These are phyloP conservation scores for Acanthosoma haemorrhoidale DNA, from an alignment of 2,888 invertebrate genomes.

Conservation along the genomic window DNA sequence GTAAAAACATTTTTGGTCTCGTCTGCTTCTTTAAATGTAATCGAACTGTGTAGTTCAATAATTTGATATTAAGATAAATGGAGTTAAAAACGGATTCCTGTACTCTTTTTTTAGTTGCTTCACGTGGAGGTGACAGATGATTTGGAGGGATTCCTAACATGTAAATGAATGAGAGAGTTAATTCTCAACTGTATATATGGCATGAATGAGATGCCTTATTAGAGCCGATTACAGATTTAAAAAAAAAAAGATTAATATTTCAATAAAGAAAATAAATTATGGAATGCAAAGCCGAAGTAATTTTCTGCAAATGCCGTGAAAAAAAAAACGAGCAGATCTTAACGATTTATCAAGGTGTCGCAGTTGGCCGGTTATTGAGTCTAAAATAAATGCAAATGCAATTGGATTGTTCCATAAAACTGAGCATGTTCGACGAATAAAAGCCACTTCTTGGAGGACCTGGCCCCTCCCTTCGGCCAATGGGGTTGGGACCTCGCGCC, in stretches of 20 bases:
- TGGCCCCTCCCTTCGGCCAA: slow-evolving; percentile 22
- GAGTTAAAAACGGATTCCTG: no score
- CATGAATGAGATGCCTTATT: no score
- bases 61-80: no score
- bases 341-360: not conserved
- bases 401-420: not conserved
- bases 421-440: not conserved
- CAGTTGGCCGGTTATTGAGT: not conserved
- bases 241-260: not conserved
- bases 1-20: no score
- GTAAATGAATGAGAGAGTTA: no score
- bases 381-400: not conserved
- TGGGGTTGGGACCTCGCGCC: not conserved
- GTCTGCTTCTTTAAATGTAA: no score
- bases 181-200: no score
- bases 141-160: no score
- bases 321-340: not conserved
- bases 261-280: not conserved
- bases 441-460: not conserved
- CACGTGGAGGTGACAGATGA: no score
- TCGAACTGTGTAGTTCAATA: no score
- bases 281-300: not conserved
- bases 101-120: no score
- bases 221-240: no score
- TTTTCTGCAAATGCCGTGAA: not conserved